Percentiles rank a stretch among this genome's conserved stretches.
Evolutionary conservation across 2,797 vertebrate species (phyloP).

Genomic region (Muraenolepis orangiensis): DNA sequence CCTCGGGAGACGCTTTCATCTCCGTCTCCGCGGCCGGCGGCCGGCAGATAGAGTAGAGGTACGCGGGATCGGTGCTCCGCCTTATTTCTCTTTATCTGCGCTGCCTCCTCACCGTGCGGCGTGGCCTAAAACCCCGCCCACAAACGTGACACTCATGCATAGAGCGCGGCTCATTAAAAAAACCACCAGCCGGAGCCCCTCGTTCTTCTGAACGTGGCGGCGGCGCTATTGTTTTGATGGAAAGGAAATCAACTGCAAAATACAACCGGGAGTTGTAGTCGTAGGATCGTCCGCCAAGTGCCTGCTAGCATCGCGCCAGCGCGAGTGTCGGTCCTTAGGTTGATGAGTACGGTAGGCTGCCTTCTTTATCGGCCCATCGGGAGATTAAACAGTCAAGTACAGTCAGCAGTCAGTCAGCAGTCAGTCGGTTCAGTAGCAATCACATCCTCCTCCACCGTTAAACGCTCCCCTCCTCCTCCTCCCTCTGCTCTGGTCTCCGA

Average conservation of each 20-base stretch:
- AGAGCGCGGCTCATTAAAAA: slow-evolving; percentile 66
- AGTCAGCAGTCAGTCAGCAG: background rate
- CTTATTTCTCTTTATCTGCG: slow-evolving; percentile 72
- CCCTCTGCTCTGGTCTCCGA: background rate
- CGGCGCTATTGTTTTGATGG: slow-evolving; percentile 46
- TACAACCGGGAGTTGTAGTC: slow-evolving; percentile 42
- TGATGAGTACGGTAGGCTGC: background rate
- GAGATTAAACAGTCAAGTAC: background rate
- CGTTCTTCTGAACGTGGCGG: slow-evolving; percentile 40
- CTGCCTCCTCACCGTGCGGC: slow-evolving; percentile 59
- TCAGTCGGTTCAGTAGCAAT: background rate
- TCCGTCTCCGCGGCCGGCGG: slow-evolving; percentile 65
- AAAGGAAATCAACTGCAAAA: slow-evolving; percentile 50
- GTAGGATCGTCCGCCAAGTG: background rate
- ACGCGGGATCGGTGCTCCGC: slow-evolving; percentile 66
- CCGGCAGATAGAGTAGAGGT: slow-evolving; percentile 73
- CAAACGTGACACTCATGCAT: slow-evolving; percentile 60
- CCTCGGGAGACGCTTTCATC: slow-evolving; percentile 74
- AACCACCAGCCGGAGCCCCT: slow-evolving; percentile 49
- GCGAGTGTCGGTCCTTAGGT: background rate
- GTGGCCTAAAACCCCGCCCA: slow-evolving; percentile 58
- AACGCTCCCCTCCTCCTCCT: background rate
- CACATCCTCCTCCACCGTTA: background rate
- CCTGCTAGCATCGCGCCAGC: background rate
- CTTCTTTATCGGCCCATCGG: background rate